Evolutionary conservation across 2,888 invertebrate species (phyloP).

Genomic region (Ennomos quercinarius): DNA sequence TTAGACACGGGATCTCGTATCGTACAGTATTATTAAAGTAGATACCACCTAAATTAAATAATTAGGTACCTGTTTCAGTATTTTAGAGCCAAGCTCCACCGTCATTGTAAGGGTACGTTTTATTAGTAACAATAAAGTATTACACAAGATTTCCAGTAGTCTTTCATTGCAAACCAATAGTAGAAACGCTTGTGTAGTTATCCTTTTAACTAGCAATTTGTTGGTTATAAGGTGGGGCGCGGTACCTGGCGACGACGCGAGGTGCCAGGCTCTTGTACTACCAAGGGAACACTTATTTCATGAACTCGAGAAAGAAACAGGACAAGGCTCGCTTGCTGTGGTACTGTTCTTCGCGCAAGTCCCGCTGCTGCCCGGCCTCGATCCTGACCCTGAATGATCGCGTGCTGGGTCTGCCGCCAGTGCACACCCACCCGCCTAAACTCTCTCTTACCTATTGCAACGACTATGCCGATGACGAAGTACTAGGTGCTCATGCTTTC

Average conservation of each 20-base stretch:
- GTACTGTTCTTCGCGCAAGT: conserved; percentile 71
- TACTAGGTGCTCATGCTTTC: conserved; percentile 33
- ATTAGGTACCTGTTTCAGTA: neutral
- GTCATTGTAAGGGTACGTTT: conserved; percentile 11
- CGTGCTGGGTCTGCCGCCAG: conserved; percentile 59
- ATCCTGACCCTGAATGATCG: conserved; percentile 60
- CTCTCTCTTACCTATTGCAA: conserved; percentile 45
- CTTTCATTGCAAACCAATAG: conserved; percentile 12
- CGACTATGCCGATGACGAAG: conserved; percentile 25
- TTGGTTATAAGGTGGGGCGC: conserved; percentile 49
- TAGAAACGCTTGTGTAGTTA: neutral
- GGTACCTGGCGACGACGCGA: conserved; percentile 60
- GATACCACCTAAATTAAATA: neutral
- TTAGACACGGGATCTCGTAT: conserved; percentile 1
- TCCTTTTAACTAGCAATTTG: conserved; percentile 18
- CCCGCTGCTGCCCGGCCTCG: conserved; percentile 63
- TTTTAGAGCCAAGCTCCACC: conserved; percentile 19
- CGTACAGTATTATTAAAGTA: conserved; percentile 14
- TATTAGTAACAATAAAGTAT: conserved; percentile 16
- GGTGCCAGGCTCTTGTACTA: conserved; percentile 64
- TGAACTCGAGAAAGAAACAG: conserved; percentile 60
- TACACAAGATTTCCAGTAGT: neutral
- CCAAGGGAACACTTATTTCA: conserved; percentile 68
- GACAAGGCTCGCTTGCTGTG: conserved; percentile 60
- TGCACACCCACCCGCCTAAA: conserved; percentile 68